phyloP scores from a whole-genome alignment of 2,113 vertebrate genomes.

The Mastomys coucha region DNA sequence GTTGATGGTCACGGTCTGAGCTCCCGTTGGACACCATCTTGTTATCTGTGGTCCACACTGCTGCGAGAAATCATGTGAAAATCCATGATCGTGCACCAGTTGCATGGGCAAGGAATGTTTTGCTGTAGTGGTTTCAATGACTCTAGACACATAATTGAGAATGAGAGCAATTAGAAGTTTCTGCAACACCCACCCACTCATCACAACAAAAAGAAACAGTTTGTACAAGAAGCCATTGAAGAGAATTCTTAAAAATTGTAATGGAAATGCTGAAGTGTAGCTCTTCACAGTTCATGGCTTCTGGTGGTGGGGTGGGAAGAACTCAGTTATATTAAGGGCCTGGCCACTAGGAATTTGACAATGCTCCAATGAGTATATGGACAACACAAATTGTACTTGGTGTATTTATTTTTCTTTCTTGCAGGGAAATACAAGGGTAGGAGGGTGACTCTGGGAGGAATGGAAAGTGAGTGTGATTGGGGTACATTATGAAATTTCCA shows the following conservation, averaged over 20 bases:
- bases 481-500: not conserved
- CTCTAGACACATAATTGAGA: not conserved
- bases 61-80: not conserved
- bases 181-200: not conserved
- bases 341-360: not conserved
- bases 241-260: not conserved
- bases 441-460: not conserved
- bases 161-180: not conserved
- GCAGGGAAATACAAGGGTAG: too few relatives aligned
- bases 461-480: not conserved
- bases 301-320: not conserved
- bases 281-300: not conserved
- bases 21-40: not conserved
- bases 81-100: not conserved
- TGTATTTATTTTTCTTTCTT: not conserved
- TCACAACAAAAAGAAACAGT: not conserved
- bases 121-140: not conserved
- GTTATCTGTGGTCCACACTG: not conserved
- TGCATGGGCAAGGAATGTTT: not conserved
- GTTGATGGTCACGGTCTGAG: not conserved
- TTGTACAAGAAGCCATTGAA: not conserved
- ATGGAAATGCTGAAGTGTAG: not conserved
- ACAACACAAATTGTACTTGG: not conserved
- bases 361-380: not conserved
- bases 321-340: not conserved